Base-by-base conservation (phyloP, 1,140 invertebrate genomes). In the Calosoma granatense region DNA sequence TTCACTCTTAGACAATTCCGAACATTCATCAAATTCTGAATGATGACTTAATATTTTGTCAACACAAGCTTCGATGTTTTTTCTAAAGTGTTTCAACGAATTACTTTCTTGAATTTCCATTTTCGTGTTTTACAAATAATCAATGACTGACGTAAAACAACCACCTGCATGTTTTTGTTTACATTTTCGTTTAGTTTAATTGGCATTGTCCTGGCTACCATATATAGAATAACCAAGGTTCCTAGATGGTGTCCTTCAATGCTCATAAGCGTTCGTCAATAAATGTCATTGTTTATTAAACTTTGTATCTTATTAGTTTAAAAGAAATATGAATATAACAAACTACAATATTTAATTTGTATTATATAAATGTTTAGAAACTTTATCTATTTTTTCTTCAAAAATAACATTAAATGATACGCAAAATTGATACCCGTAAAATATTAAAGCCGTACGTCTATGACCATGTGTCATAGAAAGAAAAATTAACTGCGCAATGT, bases 401-500 rank as follows among this genome's bases (percentile, higher is more conserved):
- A n/a, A n/a, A n/a, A n/a, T n/a, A n/a, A n/a, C n/a, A n/a, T n/a
- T n/a, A n/a, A n/a, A n/a, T n/a, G n/a, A n/a, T n/a, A n/a, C n/a
- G n/a, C n/a, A n/a, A n/a, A n/a, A n/a, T 36, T 36, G n/a, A 36
- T 36, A 36, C n/a, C 26, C n/a, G n/a, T 9, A 36, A 36, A 36
- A 36, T 9, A 36, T 36, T 36, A 6, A n/a, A 36, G 26, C n/a
- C n/a, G n/a, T n/a, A 36, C 26, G n/a, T n/a, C 26, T 9, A 6
- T 36, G 26, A n/a, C n/a, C 6, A 36, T 36, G 26, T 36, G n/a
- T 36, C 26, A 36, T 36, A 36, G n/a, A 36, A 36, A 36, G 26
- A 36, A n/a, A 36, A 36, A 9, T 6, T 36, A 36, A 36, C 6
- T 36, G 26, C 26, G 15, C 41, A 47, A 47, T 54, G 53, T 58